These are phyloP conservation scores for Stomatorhinus ivindoensis DNA, from an alignment of 2,113 vertebrate species.

Conservation along the genomic window DNA sequence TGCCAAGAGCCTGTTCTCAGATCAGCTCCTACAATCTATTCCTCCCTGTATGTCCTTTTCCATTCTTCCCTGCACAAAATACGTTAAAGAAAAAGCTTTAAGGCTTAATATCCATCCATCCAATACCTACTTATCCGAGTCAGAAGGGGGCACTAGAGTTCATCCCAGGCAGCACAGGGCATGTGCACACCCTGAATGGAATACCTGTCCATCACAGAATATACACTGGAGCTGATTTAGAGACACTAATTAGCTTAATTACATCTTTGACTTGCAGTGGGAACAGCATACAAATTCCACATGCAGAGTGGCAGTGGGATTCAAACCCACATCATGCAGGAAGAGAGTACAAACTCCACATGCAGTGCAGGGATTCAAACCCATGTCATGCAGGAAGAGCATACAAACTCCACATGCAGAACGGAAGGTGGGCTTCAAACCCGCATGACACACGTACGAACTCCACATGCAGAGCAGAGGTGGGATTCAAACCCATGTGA, in stretches of 20 bases:
- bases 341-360: neutral
- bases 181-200: neutral
- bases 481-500: no score
- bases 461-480: no score
- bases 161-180: neutral
- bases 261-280: neutral
- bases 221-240: neutral
- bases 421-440: no score
- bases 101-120: neutral
- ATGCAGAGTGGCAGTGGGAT: neutral
- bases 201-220: neutral
- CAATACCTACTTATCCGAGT: neutral
- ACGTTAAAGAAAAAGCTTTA: neutral
- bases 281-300: neutral
- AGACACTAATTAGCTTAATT: neutral
- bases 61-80: neutral
- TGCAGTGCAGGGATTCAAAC: neutral
- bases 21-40: neutral
- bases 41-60: neutral
- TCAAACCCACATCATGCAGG: neutral
- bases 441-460: no score
- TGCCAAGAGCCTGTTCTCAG: neutral
- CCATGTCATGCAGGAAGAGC: neutral
- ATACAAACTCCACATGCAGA: no score
- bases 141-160: neutral